A percentile compares a stretch with the other conserved stretches of the same genome.
phyloP scores from a whole-genome alignment of 1,140 invertebrate species.

The Halictus rubicundus region DNA sequence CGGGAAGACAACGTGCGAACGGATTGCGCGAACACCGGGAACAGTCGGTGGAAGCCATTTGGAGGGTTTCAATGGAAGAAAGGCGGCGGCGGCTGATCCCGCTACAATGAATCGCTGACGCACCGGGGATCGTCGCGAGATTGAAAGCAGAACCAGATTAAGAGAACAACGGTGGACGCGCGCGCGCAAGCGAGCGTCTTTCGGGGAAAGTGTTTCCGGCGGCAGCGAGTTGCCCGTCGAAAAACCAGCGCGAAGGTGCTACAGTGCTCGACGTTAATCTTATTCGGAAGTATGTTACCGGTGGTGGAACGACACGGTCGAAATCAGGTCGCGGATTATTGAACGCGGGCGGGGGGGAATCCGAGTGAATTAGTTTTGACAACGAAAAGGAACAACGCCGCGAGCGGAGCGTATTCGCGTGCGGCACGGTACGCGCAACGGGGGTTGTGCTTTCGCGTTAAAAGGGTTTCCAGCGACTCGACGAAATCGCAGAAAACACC shows the following conservation, averaged over 20 bases:
- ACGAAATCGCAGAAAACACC: neutral
- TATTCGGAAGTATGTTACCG: neutral
- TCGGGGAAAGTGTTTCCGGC: too few species aligned
- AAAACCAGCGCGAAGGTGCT: neutral
- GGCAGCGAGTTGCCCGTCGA: too few species aligned
- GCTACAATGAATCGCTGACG: neutral
- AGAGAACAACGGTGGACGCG: neutral
- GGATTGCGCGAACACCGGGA: neutral
- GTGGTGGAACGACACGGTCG: too few species aligned
- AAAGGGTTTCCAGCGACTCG: neutral
- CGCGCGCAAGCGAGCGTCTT: too few species aligned
- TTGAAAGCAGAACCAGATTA: neutral
- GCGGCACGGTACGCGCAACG: neutral
- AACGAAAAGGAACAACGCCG: neutral
- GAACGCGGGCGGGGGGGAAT: neutral
- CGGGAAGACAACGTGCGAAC: slow-evolving; percentile 1
- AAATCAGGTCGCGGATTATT: neutral
- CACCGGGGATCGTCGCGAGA: neutral
- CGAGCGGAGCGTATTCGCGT: neutral
- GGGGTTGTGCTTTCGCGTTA: neutral
- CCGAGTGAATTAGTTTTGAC: neutral
- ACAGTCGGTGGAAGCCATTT: neutral
- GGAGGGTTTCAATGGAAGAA: neutral
- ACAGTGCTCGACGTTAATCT: neutral
- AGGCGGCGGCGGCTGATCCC: neutral